Percentiles rank a stretch among this genome's conserved stretches.
Evolutionary conservation across 2,113 vertebrate genomes (phyloP).

Genomic region (Glaucomys volans): DNA sequence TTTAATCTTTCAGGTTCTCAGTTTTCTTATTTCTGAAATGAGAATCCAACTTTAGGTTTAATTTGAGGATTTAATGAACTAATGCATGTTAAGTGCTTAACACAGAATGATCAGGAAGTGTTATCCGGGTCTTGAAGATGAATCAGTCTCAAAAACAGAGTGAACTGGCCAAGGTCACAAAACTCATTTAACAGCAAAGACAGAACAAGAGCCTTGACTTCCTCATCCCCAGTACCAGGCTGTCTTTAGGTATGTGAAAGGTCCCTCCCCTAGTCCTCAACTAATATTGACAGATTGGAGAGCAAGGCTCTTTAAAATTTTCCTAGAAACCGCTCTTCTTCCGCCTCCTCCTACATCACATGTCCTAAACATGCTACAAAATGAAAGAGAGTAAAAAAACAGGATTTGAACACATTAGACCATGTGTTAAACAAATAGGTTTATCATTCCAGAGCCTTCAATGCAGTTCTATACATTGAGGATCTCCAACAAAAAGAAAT

Average conservation of each 20-base stretch:
- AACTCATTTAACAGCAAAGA: not conserved
- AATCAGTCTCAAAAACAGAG: not conserved
- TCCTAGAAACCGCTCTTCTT: not conserved
- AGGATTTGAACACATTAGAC: not conserved
- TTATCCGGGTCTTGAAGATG: not conserved
- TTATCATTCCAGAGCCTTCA: not conserved
- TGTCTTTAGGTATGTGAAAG: not conserved
- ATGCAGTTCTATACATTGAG: not conserved
- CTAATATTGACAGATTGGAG: not conserved
- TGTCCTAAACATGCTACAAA: not conserved
- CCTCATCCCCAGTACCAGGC: not conserved
- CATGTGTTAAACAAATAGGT: not conserved
- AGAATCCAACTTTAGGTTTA: not conserved
- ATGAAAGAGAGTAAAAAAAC: not conserved
- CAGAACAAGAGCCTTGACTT: not conserved
- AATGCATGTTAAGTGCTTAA: not conserved
- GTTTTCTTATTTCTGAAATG: conserved; percentile 44
- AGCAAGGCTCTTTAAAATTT: not conserved
- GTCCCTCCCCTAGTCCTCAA: too few relatives aligned
- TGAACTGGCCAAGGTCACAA: not conserved
- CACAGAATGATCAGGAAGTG: not conserved
- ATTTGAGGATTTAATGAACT: conserved; percentile 28
- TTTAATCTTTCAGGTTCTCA: not conserved
- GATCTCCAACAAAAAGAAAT: not conserved
- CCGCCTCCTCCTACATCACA: not conserved